phyloP scores from a whole-genome alignment of 2,113 vertebrate genomes.

The Helogale parvula region DNA sequence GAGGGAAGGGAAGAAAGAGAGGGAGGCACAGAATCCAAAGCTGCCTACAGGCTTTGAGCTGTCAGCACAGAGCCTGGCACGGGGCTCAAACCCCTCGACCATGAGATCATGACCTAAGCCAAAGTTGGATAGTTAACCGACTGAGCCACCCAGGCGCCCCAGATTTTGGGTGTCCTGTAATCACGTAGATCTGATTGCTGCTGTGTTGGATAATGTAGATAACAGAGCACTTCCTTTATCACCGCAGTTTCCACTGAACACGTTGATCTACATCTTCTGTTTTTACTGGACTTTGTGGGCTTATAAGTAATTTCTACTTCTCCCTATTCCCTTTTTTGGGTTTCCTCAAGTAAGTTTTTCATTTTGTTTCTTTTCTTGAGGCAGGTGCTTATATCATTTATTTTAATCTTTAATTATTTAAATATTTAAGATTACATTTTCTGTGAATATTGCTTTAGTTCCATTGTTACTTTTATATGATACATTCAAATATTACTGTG shows the following conservation, averaged over 20 bases:
- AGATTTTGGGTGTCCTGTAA: not conserved
- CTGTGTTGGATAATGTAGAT: not conserved
- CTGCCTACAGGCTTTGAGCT: too few relatives aligned
- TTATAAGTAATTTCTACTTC: not conserved
- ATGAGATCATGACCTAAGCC: too few relatives aligned
- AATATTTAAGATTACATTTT: not conserved
- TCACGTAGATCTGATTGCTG: not conserved
- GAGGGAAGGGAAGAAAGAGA: too few relatives aligned
- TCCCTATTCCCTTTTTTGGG: not conserved
- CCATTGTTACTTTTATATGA: not conserved
- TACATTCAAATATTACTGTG: too few relatives aligned
- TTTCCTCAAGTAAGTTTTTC: not conserved
- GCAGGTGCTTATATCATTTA: not conserved
- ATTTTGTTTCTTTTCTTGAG: not conserved
- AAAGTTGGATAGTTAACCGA: too few relatives aligned
- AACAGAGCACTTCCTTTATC: not conserved
- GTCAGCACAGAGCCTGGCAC: too few relatives aligned
- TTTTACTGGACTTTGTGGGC: not conserved
- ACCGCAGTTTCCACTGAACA: not conserved
- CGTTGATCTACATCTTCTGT: not conserved
- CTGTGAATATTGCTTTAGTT: not conserved
- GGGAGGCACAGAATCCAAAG: too few relatives aligned
- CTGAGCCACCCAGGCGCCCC: too few relatives aligned
- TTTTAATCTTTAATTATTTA: not conserved
- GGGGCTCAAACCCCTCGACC: too few relatives aligned